phyloP scores from a whole-genome alignment of 1,140 invertebrate genomes.

The Leptinotarsa defecta region DNA sequence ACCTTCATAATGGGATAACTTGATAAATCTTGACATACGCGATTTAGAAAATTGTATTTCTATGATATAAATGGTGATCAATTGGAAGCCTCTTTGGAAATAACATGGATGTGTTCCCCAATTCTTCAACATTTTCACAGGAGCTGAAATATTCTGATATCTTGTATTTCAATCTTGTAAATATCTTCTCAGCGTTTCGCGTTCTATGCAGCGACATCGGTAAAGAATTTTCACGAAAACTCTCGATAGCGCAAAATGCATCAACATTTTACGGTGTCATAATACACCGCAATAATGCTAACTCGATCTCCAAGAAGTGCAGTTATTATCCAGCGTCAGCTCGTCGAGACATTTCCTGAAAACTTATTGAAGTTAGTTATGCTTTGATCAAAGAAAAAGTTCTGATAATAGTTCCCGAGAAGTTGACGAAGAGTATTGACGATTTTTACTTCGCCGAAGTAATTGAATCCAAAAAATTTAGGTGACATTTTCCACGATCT shows the following conservation, averaged over 20 bases:
- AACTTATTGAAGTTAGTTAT: slow-evolving; percentile 20
- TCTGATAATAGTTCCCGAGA: neutral
- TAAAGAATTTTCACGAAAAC: no score
- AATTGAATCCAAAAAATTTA: neutral
- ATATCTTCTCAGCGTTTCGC: no score
- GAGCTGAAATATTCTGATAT: no score
- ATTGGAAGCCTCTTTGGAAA: no score
- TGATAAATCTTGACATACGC: no score
- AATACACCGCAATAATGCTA: slow-evolving; percentile 20
- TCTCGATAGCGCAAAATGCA: slow-evolving; percentile 11
- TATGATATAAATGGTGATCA: no score
- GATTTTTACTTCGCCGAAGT: neutral
- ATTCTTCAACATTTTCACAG: no score
- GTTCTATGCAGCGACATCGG: no score
- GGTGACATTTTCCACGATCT: neutral
- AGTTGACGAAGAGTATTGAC: slow-evolving; percentile 17
- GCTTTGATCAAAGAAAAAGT: neutral
- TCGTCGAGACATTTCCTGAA: slow-evolving; percentile 21
- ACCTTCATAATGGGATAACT: no score
- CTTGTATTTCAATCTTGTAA: no score
- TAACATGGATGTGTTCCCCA: no score
- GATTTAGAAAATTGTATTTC: no score
- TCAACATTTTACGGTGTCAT: slow-evolving; percentile 1
- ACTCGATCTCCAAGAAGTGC: slow-evolving; percentile 11
- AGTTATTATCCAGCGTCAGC: slow-evolving; percentile 14